Evolutionary conservation across 2,797 vertebrate species (phyloP).

Genomic region (Girardinus metallicus): DNA sequence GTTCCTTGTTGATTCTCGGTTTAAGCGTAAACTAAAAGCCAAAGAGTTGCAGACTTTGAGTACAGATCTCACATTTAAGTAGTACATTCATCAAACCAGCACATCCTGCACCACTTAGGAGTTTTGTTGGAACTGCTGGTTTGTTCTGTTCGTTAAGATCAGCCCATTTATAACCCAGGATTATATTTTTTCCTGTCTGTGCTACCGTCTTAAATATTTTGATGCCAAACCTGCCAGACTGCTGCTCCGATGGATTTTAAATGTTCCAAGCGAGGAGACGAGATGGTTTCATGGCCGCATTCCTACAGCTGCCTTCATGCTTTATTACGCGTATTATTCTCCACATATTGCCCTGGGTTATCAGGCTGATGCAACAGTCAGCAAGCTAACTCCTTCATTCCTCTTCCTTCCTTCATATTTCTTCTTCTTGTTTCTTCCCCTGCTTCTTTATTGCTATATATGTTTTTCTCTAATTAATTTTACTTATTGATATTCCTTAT

Average conservation of each 20-base stretch:
- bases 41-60: background rate
- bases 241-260: constrained; percentile 42
- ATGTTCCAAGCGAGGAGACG: constrained; percentile 64
- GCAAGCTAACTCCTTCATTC: constrained; percentile 57
- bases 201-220: constrained; percentile 5
- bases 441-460: background rate
- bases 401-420: constrained; percentile 24
- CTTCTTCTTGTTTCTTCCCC: constrained; percentile 29
- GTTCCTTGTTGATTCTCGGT: background rate
- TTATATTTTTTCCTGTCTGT: background rate
- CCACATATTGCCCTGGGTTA: constrained; percentile 68
- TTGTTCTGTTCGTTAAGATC: background rate
- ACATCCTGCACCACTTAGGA: background rate
- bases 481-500: background rate
- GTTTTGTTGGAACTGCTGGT: constrained; percentile 1
- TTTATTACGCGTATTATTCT: constrained; percentile 74
- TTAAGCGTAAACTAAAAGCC: background rate
- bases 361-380: constrained; percentile 69
- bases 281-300: constrained; percentile 69
- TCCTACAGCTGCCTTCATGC: constrained; percentile 58
- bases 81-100: background rate
- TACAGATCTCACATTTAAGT: background rate
- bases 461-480: background rate
- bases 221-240: constrained; percentile 51
- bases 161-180: constrained; percentile 44